Evolutionary conservation across 2,888 invertebrate genomes (phyloP).

Genomic region (Prenolepis imparis): DNA sequence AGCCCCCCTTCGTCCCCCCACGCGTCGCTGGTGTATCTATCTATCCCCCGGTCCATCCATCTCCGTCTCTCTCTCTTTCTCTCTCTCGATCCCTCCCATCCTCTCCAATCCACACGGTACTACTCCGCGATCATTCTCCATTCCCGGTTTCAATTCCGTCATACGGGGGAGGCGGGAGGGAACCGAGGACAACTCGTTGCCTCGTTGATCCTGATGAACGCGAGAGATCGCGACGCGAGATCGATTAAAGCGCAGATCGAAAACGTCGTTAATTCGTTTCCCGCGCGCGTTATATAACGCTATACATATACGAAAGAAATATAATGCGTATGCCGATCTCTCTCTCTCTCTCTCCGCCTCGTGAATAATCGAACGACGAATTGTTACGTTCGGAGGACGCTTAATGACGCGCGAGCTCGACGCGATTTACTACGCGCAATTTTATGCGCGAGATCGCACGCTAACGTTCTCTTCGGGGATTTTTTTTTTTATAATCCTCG

Average conservation of each 20-base stretch:
- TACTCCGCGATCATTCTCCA: constrained; percentile 44
- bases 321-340: constrained; percentile 37
- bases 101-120: neutral
- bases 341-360: too few relatives aligned
- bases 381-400: constrained; percentile 30
- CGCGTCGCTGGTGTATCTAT: neutral
- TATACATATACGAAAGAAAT: constrained; percentile 22
- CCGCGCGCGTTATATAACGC: neutral
- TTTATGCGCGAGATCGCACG: constrained; percentile 26
- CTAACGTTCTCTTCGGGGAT: neutral
- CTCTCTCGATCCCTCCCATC: constrained; percentile 25
- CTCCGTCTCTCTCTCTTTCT: constrained; percentile 35
- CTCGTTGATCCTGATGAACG: constrained; percentile 69
- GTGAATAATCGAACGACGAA: constrained; percentile 59
- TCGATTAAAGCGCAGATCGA: constrained; percentile 67
- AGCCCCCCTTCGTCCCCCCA: neutral
- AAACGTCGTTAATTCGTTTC: constrained; percentile 37
- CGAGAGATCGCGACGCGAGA: constrained; percentile 52
- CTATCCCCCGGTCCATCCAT: constrained; percentile 3
- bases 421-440: constrained; percentile 28
- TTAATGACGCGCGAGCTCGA: constrained; percentile 43
- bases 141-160: constrained; percentile 70
- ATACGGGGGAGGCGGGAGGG: constrained; percentile 31
- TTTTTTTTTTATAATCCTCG: constrained; percentile 16
- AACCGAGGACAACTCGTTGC: constrained; percentile 60